Evolutionary conservation across 2,888 invertebrate species (phyloP).

Genomic region (Chrysolina americana): DNA sequence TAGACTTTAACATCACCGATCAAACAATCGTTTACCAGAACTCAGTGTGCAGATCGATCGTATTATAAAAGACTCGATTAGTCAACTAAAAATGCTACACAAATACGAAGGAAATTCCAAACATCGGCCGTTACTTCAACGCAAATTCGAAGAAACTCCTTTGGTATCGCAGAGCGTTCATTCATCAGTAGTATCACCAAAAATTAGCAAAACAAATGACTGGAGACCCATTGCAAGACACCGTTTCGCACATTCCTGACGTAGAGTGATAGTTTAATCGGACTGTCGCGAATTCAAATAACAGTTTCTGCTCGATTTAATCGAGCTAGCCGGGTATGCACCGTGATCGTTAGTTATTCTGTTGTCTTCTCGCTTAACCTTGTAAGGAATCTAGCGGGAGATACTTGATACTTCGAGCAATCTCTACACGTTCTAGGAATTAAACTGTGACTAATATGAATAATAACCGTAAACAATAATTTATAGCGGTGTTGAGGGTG

Average conservation of each 20-base stretch:
- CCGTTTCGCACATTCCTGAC: conserved; percentile 17
- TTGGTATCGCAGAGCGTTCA: no score
- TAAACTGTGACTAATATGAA: neutral
- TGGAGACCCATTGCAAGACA: neutral
- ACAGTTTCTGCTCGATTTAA: conserved; percentile 11
- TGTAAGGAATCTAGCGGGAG: conserved; percentile 7
- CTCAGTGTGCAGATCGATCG: neutral
- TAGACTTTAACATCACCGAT: conserved; percentile 4
- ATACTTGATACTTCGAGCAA: neutral
- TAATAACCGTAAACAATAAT: no score
- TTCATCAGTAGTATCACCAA: neutral
- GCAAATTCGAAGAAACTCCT: neutral
- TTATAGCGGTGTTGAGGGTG: no score
- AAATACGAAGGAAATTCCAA: neutral
- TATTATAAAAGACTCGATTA: neutral
- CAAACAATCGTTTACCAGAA: neutral
- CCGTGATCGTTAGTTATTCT: conserved; percentile 9
- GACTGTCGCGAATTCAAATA: conserved; percentile 17
- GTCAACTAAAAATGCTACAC: no score
- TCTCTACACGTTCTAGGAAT: neutral
- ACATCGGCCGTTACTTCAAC: neutral
- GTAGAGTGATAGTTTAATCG: neutral
- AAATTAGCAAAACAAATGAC: conserved; percentile 24
- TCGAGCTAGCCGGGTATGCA: neutral
- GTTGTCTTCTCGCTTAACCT: conserved; percentile 1